Evolutionary conservation across 2,888 invertebrate species (phyloP).

Genomic region (Tiliacea aurago): DNA sequence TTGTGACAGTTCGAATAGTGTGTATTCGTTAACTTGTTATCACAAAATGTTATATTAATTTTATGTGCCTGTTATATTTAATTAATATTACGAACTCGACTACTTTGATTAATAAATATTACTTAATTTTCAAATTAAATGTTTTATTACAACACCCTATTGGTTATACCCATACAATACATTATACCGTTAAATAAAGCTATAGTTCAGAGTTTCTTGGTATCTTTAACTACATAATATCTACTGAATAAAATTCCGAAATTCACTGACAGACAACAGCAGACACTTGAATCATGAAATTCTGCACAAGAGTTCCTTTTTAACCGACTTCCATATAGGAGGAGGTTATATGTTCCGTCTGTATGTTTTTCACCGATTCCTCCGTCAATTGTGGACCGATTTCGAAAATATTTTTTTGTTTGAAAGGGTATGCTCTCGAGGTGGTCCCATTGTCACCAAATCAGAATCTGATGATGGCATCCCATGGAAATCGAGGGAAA

Average conservation of each 20-base stretch:
- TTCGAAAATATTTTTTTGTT: too few species aligned
- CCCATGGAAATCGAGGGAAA: too few species aligned
- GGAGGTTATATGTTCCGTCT: too few species aligned
- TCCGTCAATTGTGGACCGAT: too few species aligned
- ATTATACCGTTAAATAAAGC: background rate
- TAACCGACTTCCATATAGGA: too few species aligned
- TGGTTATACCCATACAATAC: background rate
- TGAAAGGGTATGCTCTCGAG: too few species aligned
- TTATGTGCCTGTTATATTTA: conserved; percentile 38
- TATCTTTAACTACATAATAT: background rate
- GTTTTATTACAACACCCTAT: conserved; percentile 26
- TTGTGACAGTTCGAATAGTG: conserved; percentile 66
- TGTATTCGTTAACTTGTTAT: conserved; percentile 57
- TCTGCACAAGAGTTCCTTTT: background rate
- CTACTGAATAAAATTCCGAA: background rate
- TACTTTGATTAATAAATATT: conserved; percentile 39
- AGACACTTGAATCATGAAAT: background rate
- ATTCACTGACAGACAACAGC: background rate
- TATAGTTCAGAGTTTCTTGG: background rate
- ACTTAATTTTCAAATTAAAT: conserved; percentile 2
- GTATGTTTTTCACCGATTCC: too few species aligned
- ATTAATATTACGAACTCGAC: conserved; percentile 21
- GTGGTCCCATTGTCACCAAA: too few species aligned
- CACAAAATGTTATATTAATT: conserved; percentile 45
- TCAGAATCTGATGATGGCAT: too few species aligned